phyloP scores from a whole-genome alignment of 2,888 invertebrate species.

The Polydrusus pterygomalis region DNA sequence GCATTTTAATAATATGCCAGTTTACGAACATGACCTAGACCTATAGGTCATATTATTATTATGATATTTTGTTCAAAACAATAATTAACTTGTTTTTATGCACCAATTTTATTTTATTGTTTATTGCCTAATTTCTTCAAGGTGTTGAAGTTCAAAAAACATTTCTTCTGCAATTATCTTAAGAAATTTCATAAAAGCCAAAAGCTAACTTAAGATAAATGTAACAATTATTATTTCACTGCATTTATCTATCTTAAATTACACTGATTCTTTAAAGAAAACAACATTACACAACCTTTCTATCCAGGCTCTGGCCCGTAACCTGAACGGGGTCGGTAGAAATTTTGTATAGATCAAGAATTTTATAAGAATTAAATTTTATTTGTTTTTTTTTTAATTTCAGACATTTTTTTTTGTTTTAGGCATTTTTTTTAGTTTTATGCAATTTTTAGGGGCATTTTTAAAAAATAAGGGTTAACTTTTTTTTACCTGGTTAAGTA shows the following conservation, averaged over 20 bases:
- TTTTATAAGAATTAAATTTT: no score
- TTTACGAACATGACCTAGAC: not conserved
- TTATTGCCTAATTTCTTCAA: not conserved
- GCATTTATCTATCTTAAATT: not conserved
- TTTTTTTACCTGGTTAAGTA: no score
- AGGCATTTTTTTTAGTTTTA: no score
- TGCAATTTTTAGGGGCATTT: no score
- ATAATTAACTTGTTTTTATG: constrained; percentile 1
- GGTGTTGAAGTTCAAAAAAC: not conserved
- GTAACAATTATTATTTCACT: not conserved
- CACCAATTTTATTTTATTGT: not conserved
- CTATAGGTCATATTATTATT: not conserved
- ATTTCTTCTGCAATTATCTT: not conserved
- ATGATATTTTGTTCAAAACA: not conserved
- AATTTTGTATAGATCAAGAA: no score
- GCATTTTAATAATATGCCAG: no score
- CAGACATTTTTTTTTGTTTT: no score
- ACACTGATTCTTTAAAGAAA: not conserved
- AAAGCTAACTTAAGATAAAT: not conserved
- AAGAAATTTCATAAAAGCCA: not conserved
- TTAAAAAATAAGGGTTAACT: no score
- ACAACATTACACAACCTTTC: not conserved
- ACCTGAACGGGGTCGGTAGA: no score
- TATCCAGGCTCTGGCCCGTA: no score
- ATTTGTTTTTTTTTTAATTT: no score